These are phyloP conservation scores for Luidia sarsii DNA, from an alignment of 53 echinoderm and acorn worm species.

Conservation along the genomic window DNA sequence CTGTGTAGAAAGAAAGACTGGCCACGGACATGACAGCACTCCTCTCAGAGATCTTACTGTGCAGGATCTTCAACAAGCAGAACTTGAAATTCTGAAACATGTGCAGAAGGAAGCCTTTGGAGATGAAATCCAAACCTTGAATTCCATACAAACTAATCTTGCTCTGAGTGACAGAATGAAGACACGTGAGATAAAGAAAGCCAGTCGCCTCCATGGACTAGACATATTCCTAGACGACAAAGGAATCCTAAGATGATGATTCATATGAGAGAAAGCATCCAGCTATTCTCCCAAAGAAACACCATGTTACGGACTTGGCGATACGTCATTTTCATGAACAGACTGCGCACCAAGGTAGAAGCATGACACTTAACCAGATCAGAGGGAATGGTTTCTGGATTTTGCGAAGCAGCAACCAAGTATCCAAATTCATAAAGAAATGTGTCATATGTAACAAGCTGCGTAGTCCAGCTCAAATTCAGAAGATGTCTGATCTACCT, in stretches of 20 bases:
- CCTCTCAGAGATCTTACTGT: background rate
- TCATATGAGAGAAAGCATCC: conserved; percentile 38
- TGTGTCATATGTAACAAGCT: conserved; percentile 43
- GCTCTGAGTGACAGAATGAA: too few relatives aligned
- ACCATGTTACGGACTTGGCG: conserved; percentile 2
- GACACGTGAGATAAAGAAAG: conserved; percentile 1
- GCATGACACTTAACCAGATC: conserved; percentile 51
- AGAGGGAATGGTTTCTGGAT: conserved; percentile 52
- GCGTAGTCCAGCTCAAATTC: conserved; percentile 9
- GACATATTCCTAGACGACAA: conserved; percentile 61
- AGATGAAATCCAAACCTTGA: conserved; percentile 22
- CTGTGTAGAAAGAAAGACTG: background rate
- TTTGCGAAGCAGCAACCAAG: conserved; percentile 19
- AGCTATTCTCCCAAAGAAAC: conserved; percentile 35
- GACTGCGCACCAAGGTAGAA: conserved; percentile 25
- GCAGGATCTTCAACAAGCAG: conserved; percentile 31
- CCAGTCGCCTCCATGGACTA: conserved; percentile 50
- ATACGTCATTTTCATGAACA: conserved; percentile 39
- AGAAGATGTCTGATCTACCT: conserved; percentile 78
- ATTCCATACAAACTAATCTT: too few relatives aligned
- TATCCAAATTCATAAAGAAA: conserved; percentile 23
- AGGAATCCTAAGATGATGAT: conserved; percentile 64
- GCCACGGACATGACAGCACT: too few relatives aligned
- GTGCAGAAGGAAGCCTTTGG: conserved; percentile 20
- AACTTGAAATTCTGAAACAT: conserved; percentile 14